Conservation (phyloP, 1,140 invertebrate species). For the Drosophila burlai region DNA sequence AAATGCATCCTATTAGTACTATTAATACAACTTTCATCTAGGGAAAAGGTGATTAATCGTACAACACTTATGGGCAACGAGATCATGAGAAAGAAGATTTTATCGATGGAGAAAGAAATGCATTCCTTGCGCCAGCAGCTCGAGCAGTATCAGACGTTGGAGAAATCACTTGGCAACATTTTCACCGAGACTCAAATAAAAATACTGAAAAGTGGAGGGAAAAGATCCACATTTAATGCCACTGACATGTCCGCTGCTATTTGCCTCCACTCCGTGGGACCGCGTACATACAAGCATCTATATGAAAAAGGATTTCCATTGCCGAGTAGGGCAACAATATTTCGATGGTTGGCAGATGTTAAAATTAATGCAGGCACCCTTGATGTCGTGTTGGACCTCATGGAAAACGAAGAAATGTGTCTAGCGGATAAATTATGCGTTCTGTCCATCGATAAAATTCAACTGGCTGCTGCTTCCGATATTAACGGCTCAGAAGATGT, state of each 20-base stretch:
- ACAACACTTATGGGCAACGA: background rate
- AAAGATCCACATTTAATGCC: slow-evolving; percentile 15
- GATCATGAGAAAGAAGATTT: slow-evolving; percentile 3
- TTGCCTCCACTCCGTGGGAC: slow-evolving; percentile 28
- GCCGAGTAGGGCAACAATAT: slow-evolving; percentile 27
- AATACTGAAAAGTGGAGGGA: slow-evolving; percentile 26
- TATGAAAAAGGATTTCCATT: slow-evolving; percentile 43
- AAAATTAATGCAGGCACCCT: slow-evolving; percentile 24
- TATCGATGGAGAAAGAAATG: slow-evolving; percentile 8
- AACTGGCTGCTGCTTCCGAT: slow-evolving; percentile 22
- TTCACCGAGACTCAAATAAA: slow-evolving; percentile 24
- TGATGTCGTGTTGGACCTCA: slow-evolving; percentile 16
- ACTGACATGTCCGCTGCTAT: slow-evolving; percentile 28
- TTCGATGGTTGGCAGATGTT: slow-evolving; percentile 28
- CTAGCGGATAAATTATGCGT: slow-evolving; percentile 30
- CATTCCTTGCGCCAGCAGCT: slow-evolving; percentile 10
- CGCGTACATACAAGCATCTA: slow-evolving; percentile 27
- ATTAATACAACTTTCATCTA: background rate
- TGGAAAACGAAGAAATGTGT: slow-evolving; percentile 21
- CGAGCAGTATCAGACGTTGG: slow-evolving; percentile 13
- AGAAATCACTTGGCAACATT: slow-evolving; percentile 5
- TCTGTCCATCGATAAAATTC: slow-evolving; percentile 42
- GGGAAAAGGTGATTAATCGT: background rate
- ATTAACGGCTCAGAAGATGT: slow-evolving; percentile 7
- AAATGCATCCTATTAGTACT: background rate